These are phyloP conservation scores for Pseudopipra pipra DNA, from an alignment of 2,113 vertebrate genomes.

Conservation along the genomic window DNA sequence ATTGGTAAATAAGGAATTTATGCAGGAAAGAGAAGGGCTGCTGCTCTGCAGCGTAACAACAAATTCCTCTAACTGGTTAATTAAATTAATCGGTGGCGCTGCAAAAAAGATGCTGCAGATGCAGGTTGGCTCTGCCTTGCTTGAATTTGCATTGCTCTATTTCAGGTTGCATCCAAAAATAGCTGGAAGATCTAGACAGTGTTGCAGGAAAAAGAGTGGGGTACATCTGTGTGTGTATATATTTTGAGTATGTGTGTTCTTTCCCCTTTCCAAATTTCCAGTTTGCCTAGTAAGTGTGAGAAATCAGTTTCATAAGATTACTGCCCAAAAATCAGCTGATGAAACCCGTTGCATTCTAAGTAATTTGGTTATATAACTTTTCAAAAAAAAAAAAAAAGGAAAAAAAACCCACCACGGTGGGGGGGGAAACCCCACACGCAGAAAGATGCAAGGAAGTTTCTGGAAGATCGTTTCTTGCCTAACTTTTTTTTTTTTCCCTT, in stretches of 20 bases:
- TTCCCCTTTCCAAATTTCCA: slow-evolving; percentile 43
- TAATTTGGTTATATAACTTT: slow-evolving; percentile 59
- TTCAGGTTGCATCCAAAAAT: slow-evolving; percentile 60
- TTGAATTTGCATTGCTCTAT: slow-evolving; percentile 30
- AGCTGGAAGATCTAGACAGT: slow-evolving; percentile 30
- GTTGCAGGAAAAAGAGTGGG: slow-evolving; percentile 44
- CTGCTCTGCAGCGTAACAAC: not conserved
- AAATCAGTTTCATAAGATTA: slow-evolving; percentile 50
- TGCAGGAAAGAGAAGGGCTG: not conserved
- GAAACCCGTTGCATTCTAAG: slow-evolving; percentile 56
- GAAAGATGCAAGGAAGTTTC: slow-evolving; percentile 68
- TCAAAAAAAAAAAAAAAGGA: not conserved
- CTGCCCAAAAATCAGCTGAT: slow-evolving; percentile 51
- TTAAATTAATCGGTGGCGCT: slow-evolving; percentile 18
- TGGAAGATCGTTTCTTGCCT: slow-evolving; percentile 63
- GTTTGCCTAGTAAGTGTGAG: slow-evolving; percentile 30
- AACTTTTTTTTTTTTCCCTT: slow-evolving; percentile 35
- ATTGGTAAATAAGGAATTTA: not conserved
- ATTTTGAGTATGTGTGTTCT: not conserved
- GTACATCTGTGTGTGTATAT: not conserved
- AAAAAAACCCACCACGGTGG: not conserved
- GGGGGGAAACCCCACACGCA: not conserved
- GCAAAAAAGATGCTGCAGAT: slow-evolving; percentile 51
- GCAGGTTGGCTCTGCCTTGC: slow-evolving; percentile 55
- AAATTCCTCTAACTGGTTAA: slow-evolving; percentile 40